A percentile compares a stretch with the other conserved stretches of the same genome.
Conservation (phyloP, 2,888 invertebrate species). For the Tanytarsus gracilentus region DNA sequence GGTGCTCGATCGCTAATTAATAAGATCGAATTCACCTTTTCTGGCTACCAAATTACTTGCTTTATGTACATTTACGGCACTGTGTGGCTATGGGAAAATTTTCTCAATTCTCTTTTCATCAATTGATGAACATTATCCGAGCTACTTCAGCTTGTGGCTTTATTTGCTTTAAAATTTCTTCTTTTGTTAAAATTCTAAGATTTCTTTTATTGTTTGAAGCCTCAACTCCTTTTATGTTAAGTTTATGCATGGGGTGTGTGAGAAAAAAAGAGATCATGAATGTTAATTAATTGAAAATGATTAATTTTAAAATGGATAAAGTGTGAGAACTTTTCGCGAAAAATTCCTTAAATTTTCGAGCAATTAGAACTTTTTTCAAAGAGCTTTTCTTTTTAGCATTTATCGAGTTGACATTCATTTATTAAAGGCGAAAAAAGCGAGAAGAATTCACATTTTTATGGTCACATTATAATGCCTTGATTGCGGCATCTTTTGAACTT, state of each 20-base stretch:
- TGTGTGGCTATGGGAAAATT: neutral
- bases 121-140: neutral
- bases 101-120: neutral
- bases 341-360: too few species aligned
- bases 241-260: too few species aligned
- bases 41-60: neutral
- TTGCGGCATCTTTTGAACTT: constrained; percentile 21
- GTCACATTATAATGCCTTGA: constrained; percentile 16
- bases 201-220: too few species aligned
- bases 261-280: too few species aligned
- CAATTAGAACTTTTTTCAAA: too few species aligned
- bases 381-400: too few species aligned
- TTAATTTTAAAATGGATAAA: too few species aligned
- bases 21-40: constrained; percentile 3
- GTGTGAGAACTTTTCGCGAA: too few species aligned
- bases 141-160: neutral
- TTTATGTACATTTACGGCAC: neutral
- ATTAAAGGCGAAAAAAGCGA: neutral
- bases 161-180: neutral
- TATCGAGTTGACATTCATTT: neutral
- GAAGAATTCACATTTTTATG: neutral
- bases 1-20: neutral
- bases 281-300: too few species aligned
- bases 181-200: too few species aligned
- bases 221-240: too few species aligned